A percentile compares a stretch with the other conserved stretches of the same genome.
Evolutionary conservation across 1,140 invertebrate species (phyloP).

Genomic region (Leguminivora glycinivorella): DNA sequence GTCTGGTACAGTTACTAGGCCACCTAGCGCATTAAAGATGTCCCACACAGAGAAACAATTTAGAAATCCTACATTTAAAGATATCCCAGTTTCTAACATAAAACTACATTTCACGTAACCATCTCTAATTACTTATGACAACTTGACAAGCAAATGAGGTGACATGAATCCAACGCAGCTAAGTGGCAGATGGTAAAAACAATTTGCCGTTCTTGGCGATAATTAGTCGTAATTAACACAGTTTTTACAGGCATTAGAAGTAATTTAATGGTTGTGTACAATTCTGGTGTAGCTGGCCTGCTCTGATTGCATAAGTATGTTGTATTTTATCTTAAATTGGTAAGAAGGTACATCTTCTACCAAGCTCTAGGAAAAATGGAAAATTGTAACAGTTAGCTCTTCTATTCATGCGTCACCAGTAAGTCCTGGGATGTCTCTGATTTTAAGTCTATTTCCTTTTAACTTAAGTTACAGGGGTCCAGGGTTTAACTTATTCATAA

Average conservation of each 20-base stretch:
- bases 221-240: conserved; percentile 12
- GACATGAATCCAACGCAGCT: not conserved
- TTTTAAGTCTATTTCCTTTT: no score
- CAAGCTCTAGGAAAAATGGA: no score
- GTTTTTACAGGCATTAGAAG: not conserved
- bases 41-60: not conserved
- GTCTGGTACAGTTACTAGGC: no score
- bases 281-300: not conserved
- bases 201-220: not conserved
- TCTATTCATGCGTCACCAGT: no score
- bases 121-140: conserved; percentile 24
- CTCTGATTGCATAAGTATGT: conserved; percentile 1
- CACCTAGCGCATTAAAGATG: not conserved
- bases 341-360: not conserved
- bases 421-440: no score
- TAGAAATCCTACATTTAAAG: not conserved
- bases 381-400: no score
- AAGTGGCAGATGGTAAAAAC: conserved; percentile 18
- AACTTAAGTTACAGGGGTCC: no score
- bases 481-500: no score
- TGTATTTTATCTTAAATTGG: not conserved
- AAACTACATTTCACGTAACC: not conserved
- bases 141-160: conserved; percentile 12
- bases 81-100: conserved; percentile 8
- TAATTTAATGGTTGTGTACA: not conserved